phyloP scores from a whole-genome alignment of 2,113 vertebrate genomes.

The Genyomyrus donnyi region DNA sequence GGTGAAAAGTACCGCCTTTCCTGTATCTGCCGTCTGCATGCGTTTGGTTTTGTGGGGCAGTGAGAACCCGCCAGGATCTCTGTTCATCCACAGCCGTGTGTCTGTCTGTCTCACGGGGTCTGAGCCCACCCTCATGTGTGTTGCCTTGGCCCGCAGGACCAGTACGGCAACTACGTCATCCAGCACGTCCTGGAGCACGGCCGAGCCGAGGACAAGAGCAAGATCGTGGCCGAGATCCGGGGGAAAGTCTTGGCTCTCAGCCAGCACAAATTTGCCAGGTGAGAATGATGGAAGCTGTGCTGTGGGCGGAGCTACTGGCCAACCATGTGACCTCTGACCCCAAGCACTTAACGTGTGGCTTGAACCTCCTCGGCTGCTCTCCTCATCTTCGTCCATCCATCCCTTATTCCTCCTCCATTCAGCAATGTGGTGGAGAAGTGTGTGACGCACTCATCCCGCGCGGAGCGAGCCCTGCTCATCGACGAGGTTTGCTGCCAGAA shows the following conservation, averaged over 20 bases:
- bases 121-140: background rate
- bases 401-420: slow-evolving; percentile 25
- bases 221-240: slow-evolving; percentile 92
- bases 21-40: slow-evolving; percentile 9
- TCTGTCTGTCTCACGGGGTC: background rate
- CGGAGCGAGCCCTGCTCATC: slow-evolving; percentile 88
- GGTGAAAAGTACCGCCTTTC: background rate
- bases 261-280: slow-evolving; percentile 99
- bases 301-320: background rate
- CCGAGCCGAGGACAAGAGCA: slow-evolving; percentile 93
- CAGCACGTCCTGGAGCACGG: slow-evolving; percentile 97
- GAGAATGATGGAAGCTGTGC: slow-evolving; percentile 24
- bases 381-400: background rate
- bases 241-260: slow-evolving; percentile 92
- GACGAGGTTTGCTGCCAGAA: slow-evolving; percentile 97
- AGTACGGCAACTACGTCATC: slow-evolving; percentile 97
- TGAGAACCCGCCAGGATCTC: background rate
- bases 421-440: slow-evolving; percentile 98
- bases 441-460: slow-evolving; percentile 91
- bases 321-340: background rate
- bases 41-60: slow-evolving; percentile 9
- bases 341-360: background rate
- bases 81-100: background rate
- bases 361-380: background rate
- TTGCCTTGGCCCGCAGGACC: slow-evolving; percentile 69